Base-by-base conservation (phyloP, 2,113 vertebrate genomes). In the Cinclus cinclus region DNA sequence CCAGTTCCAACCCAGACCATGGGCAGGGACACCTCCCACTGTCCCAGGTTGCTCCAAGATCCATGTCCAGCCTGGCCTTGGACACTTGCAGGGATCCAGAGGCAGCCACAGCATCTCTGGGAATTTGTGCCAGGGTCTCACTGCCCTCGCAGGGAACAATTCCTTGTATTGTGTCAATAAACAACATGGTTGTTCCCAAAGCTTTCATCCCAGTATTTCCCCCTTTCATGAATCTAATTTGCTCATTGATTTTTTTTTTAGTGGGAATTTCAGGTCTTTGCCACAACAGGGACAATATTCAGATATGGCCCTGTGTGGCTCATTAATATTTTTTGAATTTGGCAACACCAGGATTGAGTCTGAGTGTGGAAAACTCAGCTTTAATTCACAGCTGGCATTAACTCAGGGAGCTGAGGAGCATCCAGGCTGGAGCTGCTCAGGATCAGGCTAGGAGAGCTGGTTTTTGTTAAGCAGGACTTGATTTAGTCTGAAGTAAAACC, bases 391-490 rank as follows among this genome's bases (percentile, higher is more conserved):
- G 15, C 31, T 0, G 9, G 22, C 27, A 7, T 75, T n/a, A 74
- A 82, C 24, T 53, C 16, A 11, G 0, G 3, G 75, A 84, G 50
- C 55, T 2, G 3, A n/a, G 15, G 37, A 60, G 64, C 19, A 5
- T 58, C 65, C 82, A 33, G 90, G 87, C 87, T 81, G 84, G 73
- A 78, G 31, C 69, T 87, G 4, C 90, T 50, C 60, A 70, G 74
- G 30, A 67, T 67, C 42, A 33, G 35, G 11, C 73, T 69, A 46
- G 35, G 62, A 56, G 85, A 70, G 58, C 83, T 92, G 89, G 2
- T 30, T 92, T 90, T 90, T 92, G 28, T 87, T 68, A 64, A 59
- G 49, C 56, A 87, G 47, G 31, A 7, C 83, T 95, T 39, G 58
- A 58, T 83, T 77, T 64, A 92, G 63, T 68, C 70, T 16, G 8